Conservation (phyloP, 1,140 invertebrate genomes). For the Diachasma alloeum region DNA sequence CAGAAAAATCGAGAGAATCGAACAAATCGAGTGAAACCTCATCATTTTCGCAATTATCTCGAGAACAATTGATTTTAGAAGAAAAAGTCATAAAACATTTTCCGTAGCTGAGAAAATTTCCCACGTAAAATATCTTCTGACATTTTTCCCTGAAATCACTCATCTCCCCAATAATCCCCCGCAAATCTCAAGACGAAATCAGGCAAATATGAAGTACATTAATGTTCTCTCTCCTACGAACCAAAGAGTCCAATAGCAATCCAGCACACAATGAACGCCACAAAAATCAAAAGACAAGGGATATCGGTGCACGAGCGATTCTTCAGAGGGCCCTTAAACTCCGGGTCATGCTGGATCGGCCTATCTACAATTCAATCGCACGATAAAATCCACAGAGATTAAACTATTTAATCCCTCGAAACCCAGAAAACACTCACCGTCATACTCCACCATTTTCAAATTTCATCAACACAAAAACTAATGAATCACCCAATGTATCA, state of each 20-base stretch:
- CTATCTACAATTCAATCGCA: slow-evolving; percentile 73
- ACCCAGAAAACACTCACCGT: background rate
- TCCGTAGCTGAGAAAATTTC: background rate
- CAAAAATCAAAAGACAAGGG: slow-evolving; percentile 83
- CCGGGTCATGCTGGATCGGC: slow-evolving; percentile 71
- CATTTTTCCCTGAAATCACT: background rate
- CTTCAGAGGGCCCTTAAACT: slow-evolving; percentile 82
- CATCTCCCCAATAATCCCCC: no score
- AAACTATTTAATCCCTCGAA: background rate
- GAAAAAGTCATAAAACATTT: background rate
- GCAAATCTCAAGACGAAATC: no score
- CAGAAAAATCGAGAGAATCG: background rate
- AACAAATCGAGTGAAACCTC: no score
- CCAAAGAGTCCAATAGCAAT: slow-evolving; percentile 78
- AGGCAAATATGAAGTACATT: no score
- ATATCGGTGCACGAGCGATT: slow-evolving; percentile 89
- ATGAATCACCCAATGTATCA: background rate
- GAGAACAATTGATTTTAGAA: background rate
- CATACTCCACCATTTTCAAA: background rate
- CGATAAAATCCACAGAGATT: slow-evolving; percentile 56
- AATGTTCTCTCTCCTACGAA: slow-evolving; percentile 64
- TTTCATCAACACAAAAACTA: background rate
- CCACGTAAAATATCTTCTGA: no score
- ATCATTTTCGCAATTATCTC: background rate
- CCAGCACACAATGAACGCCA: slow-evolving; percentile 81